Evolutionary conservation across 1,140 invertebrate genomes (phyloP).

Genomic region (Drosophila eugracilis): DNA sequence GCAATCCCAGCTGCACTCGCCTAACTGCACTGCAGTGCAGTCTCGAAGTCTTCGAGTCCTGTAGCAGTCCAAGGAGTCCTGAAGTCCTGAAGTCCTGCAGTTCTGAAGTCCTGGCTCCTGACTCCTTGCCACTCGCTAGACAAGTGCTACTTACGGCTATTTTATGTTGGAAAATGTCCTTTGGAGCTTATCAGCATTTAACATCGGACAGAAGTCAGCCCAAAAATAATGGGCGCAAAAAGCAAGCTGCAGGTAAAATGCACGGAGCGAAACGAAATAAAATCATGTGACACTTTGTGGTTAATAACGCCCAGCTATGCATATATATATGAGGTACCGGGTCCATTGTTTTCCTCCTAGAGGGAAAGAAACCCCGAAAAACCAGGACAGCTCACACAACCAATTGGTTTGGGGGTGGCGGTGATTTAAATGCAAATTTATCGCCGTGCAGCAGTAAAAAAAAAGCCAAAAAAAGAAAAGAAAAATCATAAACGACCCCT

Average conservation of each 20-base stretch:
- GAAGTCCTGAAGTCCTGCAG: constrained; percentile 3
- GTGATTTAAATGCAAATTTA: constrained; percentile 84
- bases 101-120: constrained; percentile 12
- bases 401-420: constrained; percentile 53
- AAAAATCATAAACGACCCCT: constrained; percentile 49
- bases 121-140: constrained; percentile 50
- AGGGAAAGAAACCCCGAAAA: constrained; percentile 38
- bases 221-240: constrained; percentile 69
- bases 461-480: constrained; percentile 46
- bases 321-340: constrained; percentile 9
- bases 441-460: constrained; percentile 76
- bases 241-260: constrained; percentile 69
- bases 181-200: constrained; percentile 72
- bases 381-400: constrained; percentile 41
- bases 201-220: constrained; percentile 71
- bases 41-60: constrained; percentile 20
- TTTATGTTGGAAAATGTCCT: constrained; percentile 78
- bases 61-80: constrained; percentile 41
- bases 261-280: constrained; percentile 65
- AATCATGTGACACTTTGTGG: constrained; percentile 83
- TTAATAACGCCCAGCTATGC: constrained; percentile 72
- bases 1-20: constrained; percentile 77
- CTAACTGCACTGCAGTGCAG: constrained; percentile 76
- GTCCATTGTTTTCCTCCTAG: constrained; percentile 38
- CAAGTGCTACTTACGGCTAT: constrained; percentile 79